Base-by-base conservation (phyloP, 2,797 vertebrate genomes). In the Aldrovandia affinis region DNA sequence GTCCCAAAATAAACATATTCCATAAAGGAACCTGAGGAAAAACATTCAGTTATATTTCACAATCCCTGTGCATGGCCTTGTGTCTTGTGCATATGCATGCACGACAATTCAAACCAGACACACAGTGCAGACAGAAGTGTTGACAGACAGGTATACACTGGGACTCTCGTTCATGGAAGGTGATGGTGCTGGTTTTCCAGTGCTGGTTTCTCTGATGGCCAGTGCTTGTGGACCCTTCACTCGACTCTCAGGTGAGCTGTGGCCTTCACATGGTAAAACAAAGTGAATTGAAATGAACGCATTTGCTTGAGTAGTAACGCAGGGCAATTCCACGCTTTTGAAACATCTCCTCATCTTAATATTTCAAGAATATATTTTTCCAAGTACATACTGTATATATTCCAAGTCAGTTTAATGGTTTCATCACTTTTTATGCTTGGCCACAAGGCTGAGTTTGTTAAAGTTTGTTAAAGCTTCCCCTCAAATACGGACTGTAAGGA, bases 401-500 rank as follows among this genome's bases (percentile, higher is more conserved):
- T n/a, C 10, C 25, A 65, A 25, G 18, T 80, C 30, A 54, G 50
- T 44, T 28, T 28, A 30, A 28, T 63, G 47, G 55, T 28, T 30
- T 81, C 20, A 81, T 81, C 20, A 81, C 39, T 65, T 81, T 63
- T 81, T 30, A 30, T 36, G 44, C 54, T 81, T 30, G 80, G 44
- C 44, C 54, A 61, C 20, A 42, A 39, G 57, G 50, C 28, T 54
- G n/a, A 47, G 25, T 59, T 50, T 63, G 42, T 15, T 36, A 86
- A 88, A 89, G 61, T 87, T n/a, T n/a, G n/a, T n/a, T 83, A 87
- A 85, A 42, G 79, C n/a, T 84, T 84, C 88, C 89, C 88, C 91
- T 89, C 80, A 83, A 84, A 61, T 44, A n/a, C 50, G 28, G 79
- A 81, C 85, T 86, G 81, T 86, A 83, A 77, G 89, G 88, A 90